Percentiles rank a stretch among this genome's conserved stretches.
Evolutionary conservation across 2,888 invertebrate genomes (phyloP).

Genomic region (Spilarctia lutea): DNA sequence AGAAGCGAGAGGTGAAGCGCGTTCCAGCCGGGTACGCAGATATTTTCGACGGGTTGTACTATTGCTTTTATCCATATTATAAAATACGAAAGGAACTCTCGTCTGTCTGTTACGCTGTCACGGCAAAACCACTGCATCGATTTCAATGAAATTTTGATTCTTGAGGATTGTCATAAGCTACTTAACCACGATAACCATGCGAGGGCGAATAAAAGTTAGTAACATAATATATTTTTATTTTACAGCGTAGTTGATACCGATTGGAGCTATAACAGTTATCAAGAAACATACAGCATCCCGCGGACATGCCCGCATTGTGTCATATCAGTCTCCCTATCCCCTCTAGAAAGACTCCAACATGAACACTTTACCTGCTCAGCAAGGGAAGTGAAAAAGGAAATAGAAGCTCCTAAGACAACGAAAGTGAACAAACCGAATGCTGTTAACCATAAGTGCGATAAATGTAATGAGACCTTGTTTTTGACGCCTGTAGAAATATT

Average conservation of each 20-base stretch:
- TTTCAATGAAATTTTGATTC: no score
- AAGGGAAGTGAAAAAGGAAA: conserved; percentile 63
- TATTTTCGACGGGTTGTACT: no score
- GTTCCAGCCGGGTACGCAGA: no score
- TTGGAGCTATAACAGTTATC: conserved; percentile 88
- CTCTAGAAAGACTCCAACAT: conserved; percentile 92
- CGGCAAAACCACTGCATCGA: no score
- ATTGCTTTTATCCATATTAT: no score
- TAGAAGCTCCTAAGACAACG: conserved; percentile 58
- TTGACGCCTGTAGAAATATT: conserved; percentile 94
- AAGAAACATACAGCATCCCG: conserved; percentile 86
- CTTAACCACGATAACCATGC: no score
- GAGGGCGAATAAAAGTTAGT: no score
- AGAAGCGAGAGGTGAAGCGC: no score
- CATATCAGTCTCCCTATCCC: conserved; percentile 86
- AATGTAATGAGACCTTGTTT: conserved; percentile 89
- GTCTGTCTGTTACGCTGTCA: no score
- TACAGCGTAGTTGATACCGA: conserved; percentile 88
- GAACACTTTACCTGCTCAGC: conserved; percentile 82
- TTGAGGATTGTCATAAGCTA: no score
- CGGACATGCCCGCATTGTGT: conserved; percentile 92
- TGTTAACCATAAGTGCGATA: conserved; percentile 89
- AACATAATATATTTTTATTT: conserved; percentile 32
- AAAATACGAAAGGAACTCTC: no score
- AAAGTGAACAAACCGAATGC: conserved; percentile 84